Conservation (phyloP, 2,797 vertebrate species). For the Triplophysa bombifrons region DNA sequence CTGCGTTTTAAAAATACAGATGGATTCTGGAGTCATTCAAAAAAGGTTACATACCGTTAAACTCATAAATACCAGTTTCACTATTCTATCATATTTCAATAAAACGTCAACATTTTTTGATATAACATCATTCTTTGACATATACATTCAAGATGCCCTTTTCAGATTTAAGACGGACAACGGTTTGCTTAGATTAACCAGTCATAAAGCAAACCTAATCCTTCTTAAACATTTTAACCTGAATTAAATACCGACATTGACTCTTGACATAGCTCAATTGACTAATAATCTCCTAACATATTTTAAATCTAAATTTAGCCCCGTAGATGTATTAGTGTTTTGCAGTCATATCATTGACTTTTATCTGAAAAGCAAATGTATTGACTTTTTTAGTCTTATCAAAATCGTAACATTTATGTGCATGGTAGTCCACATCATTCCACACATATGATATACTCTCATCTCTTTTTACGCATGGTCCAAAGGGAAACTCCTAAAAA, state of each 20-base stretch:
- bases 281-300: neutral
- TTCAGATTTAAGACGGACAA: conserved; percentile 10
- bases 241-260: neutral
- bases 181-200: conserved; percentile 17
- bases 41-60: neutral
- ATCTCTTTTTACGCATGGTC: neutral
- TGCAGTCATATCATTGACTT: too few relatives aligned
- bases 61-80: neutral
- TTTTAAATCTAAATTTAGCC: neutral
- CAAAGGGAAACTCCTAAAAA: conserved; percentile 25
- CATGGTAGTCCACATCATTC: too few relatives aligned
- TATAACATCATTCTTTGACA: neutral
- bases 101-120: too few relatives aligned
- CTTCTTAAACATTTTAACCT: neutral
- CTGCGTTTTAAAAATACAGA: conserved; percentile 2
- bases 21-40: neutral
- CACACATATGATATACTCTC: neutral
- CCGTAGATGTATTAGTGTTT: too few relatives aligned
- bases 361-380: too few relatives aligned
- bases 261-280: neutral
- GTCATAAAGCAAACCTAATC: neutral
- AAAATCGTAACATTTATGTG: neutral
- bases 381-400: neutral
- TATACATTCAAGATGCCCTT: neutral
- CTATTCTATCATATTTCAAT: too few relatives aligned